Percentiles rank a stretch among this genome's conserved stretches.
These are phyloP conservation scores for Peromyscus eremicus DNA, from an alignment of 2,797 vertebrate species.

Conservation along the genomic window DNA sequence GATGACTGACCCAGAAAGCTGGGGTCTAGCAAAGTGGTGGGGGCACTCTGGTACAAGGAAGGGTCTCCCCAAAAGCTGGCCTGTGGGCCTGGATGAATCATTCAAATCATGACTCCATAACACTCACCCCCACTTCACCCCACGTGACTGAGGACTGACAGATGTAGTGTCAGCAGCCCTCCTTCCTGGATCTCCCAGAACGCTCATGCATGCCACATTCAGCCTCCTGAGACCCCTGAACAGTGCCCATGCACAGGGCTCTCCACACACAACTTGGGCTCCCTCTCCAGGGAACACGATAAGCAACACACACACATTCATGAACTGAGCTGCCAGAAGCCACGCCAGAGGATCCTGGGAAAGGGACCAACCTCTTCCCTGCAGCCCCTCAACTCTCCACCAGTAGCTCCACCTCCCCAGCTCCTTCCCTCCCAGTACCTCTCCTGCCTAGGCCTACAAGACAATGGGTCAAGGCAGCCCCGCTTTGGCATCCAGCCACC, in stretches of 20 bases:
- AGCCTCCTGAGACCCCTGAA: not conserved
- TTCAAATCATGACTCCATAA: not conserved
- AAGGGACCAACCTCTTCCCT: conserved; percentile 54
- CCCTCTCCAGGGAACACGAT: conserved; percentile 3
- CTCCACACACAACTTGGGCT: not conserved
- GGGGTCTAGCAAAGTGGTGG: not conserved
- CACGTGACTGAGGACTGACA: conserved; percentile 43
- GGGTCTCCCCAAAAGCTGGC: conserved; percentile 51
- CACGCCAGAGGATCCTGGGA: conserved; percentile 65
- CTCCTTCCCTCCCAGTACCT: conserved; percentile 26
- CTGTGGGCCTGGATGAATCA: conserved; percentile 24
- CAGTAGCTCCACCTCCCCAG: conserved; percentile 14
- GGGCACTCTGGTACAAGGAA: not conserved
- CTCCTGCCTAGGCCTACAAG: conserved; percentile 26
- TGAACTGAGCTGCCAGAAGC: conserved; percentile 57
- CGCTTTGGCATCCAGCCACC: conserved; percentile 71
- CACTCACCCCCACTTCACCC: not conserved
- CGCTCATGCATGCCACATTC: not conserved
- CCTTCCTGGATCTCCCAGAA: conserved; percentile 9
- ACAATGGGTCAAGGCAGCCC: conserved; percentile 62
- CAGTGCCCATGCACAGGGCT: not conserved
- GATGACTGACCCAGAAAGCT: not conserved
- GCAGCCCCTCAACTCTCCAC: not conserved
- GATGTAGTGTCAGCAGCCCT: not conserved
- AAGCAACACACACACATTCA: conserved; percentile 36